Conservation (phyloP, 2,797 vertebrate genomes). For the Sphaeramia orbicularis region DNA sequence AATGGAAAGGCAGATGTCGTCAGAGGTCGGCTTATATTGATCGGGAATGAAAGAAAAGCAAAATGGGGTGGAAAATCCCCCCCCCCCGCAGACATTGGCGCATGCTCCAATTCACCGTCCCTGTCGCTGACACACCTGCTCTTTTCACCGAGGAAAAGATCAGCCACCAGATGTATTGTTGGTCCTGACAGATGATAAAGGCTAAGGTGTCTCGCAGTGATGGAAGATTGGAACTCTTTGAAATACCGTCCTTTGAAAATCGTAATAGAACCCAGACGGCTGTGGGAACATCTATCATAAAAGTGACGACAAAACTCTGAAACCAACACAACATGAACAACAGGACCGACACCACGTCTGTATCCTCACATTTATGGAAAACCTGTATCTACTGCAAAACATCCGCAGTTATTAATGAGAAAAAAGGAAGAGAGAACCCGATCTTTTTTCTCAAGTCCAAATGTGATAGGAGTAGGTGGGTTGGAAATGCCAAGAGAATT, state of each 20-base stretch:
- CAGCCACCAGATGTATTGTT: constrained; percentile 26
- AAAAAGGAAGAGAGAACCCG: too few relatives aligned
- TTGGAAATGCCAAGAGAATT: background rate
- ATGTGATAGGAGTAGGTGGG: background rate
- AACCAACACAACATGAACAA: background rate
- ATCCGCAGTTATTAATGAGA: too few relatives aligned
- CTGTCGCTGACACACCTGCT: constrained; percentile 3
- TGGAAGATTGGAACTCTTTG: constrained; percentile 9
- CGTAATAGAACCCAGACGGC: background rate
- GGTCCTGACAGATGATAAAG: constrained; percentile 19
- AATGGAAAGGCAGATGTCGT: background rate
- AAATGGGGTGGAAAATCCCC: too few relatives aligned
- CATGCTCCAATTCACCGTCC: background rate
- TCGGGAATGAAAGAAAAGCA: constrained; percentile 5
- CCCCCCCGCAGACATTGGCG: background rate
- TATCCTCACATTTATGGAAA: background rate
- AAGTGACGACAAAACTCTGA: background rate
- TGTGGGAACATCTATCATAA: background rate
- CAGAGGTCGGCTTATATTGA: too few relatives aligned
- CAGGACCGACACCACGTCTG: too few relatives aligned
- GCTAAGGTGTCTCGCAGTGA: background rate
- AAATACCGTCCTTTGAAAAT: constrained; percentile 10
- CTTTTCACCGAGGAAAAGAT: constrained; percentile 10
- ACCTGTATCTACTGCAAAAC: background rate
- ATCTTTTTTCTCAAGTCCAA: background rate